Evolutionary conservation across 1,140 invertebrate genomes (phyloP).

Genomic region (Galleria mellonella): DNA sequence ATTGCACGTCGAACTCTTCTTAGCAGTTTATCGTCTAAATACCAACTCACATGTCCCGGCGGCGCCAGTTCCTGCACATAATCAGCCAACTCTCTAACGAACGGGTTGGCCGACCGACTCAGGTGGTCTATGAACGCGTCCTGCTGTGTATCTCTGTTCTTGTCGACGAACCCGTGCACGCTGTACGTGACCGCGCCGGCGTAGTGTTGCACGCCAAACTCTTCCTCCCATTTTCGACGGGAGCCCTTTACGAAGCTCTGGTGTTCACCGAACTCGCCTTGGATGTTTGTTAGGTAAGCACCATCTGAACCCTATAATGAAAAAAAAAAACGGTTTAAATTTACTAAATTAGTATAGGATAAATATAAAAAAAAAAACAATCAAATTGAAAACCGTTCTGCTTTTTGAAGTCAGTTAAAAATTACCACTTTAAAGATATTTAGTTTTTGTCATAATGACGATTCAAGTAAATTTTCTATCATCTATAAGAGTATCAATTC

Average conservation of each 20-base stretch:
- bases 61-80: slow-evolving; percentile 59
- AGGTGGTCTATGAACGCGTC: slow-evolving; percentile 96
- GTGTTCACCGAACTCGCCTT: slow-evolving; percentile 91
- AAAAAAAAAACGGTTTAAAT: background rate
- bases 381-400: too few species aligned
- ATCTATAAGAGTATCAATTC: too few species aligned
- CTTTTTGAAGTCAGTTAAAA: too few species aligned
- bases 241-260: slow-evolving; percentile 92
- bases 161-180: slow-evolving; percentile 96
- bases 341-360: too few species aligned
- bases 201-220: slow-evolving; percentile 95
- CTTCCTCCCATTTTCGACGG: slow-evolving; percentile 91
- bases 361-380: too few species aligned
- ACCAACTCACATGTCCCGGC: slow-evolving; percentile 41
- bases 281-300: slow-evolving; percentile 92
- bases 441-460: too few species aligned
- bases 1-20: too few species aligned
- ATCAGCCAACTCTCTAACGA: slow-evolving; percentile 90
- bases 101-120: slow-evolving; percentile 88
- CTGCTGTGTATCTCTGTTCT: slow-evolving; percentile 96
- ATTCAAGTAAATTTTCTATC: too few species aligned
- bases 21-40: too few species aligned
- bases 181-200: slow-evolving; percentile 95
- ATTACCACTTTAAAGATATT: too few species aligned
- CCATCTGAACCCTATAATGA: slow-evolving; percentile 84